Conservation (phyloP, 2,888 invertebrate genomes). For the Miltochrista miniata region DNA sequence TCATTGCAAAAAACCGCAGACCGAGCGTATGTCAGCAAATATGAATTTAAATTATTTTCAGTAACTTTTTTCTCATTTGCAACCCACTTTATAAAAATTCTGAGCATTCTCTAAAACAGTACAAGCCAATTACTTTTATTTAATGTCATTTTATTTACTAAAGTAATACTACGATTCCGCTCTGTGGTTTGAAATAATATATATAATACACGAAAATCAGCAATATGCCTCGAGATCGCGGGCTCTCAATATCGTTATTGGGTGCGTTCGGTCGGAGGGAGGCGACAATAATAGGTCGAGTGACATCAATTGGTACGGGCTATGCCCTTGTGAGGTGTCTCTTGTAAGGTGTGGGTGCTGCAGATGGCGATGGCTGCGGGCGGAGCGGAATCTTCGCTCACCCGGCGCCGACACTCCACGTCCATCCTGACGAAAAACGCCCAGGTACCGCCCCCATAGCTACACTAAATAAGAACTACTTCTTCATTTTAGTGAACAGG, state of each 20-base stretch:
- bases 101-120: not conserved
- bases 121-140: too few species aligned
- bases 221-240: slow-evolving; percentile 56
- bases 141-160: slow-evolving; percentile 7
- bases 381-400: slow-evolving; percentile 84
- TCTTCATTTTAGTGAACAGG: slow-evolving; percentile 9
- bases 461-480: slow-evolving; percentile 16
- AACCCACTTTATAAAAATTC: slow-evolving; percentile 16
- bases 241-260: slow-evolving; percentile 59
- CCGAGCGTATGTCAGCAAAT: slow-evolving; percentile 27
- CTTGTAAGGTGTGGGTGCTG: slow-evolving; percentile 57
- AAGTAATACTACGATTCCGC: slow-evolving; percentile 17
- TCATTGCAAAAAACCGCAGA: slow-evolving; percentile 35
- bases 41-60: slow-evolving; percentile 8
- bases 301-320: slow-evolving; percentile 1
- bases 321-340: slow-evolving; percentile 15
- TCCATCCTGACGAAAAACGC: slow-evolving; percentile 86
- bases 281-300: slow-evolving; percentile 46
- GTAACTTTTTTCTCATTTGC: slow-evolving; percentile 1
- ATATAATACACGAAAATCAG: slow-evolving; percentile 22
- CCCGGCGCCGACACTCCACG: slow-evolving; percentile 90
- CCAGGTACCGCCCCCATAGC: slow-evolving; percentile 74
- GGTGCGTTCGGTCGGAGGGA: slow-evolving; percentile 45
- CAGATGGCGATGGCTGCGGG: slow-evolving; percentile 68
- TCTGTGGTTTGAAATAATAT: slow-evolving; percentile 32